Percentiles rank a stretch among this genome's conserved stretches.
Conservation (phyloP, 37 sponge, comb jelly and placozoan species). For the Dysidea cf. avara region DNA sequence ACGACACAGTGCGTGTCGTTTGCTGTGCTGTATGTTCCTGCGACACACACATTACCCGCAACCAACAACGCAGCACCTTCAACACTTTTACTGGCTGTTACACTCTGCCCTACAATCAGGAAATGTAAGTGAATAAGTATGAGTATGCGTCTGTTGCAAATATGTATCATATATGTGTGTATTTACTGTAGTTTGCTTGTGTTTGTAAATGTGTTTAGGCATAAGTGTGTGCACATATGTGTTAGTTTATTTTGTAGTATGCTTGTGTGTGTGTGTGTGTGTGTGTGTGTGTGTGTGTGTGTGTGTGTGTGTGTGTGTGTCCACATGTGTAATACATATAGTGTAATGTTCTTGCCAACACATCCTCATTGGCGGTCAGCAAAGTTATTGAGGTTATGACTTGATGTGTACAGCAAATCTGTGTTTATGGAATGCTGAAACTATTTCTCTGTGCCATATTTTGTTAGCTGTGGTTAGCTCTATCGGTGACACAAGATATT, state of each 20-base stretch:
- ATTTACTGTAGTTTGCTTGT: constrained; percentile 19
- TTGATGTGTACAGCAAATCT: too few species aligned
- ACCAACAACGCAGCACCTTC: constrained; percentile 23
- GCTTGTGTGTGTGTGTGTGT: not conserved
- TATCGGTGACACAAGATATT: too few species aligned
- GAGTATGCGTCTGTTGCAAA: too few species aligned
- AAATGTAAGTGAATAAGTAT: constrained; percentile 21
- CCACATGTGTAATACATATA: too few species aligned
- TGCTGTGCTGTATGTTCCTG: constrained; percentile 78
- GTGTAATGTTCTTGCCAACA: too few species aligned
- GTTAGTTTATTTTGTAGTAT: too few species aligned
- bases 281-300: constrained; percentile 12
- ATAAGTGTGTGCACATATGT: too few species aligned
- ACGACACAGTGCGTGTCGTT: constrained; percentile 52
- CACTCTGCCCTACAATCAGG: constrained; percentile 39
- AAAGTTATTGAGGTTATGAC: too few species aligned
- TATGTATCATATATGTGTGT: not conserved
- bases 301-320: constrained; percentile 7
- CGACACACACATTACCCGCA: constrained; percentile 53
- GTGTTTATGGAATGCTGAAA: too few species aligned
- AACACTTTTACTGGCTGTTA: constrained; percentile 77
- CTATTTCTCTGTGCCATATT: too few species aligned
- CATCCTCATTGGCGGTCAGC: too few species aligned
- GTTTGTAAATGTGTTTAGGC: not conserved
- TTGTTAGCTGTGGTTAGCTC: too few species aligned